Evolutionary conservation across 2,888 invertebrate genomes (phyloP), one percentile per base, ranked within the genome.

Genomic region (Scelioninae gen. 2): DNA sequence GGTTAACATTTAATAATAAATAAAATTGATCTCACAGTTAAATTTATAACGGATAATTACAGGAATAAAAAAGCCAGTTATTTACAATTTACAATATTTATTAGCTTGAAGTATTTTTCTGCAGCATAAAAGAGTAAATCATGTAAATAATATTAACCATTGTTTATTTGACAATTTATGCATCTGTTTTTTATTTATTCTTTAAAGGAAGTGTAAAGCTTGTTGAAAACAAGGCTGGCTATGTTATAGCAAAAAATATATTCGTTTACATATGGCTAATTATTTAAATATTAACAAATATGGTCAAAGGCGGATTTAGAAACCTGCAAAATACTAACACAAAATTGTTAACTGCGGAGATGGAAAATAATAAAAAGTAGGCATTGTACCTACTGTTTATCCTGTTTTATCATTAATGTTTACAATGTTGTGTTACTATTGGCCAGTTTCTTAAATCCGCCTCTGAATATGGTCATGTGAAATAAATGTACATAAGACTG

Each of bases 21-120:
- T 52, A 18, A 41, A 41, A n/a, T 41, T 41, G 55, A 55, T 55
- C 55, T 55, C 55, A 55, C 22, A 41, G 10, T n/a, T 19, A 5
- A 53, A 35, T 11, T 19, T 11, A 15, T 9, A 13, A 37, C 15
- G 15, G 25, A 11, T 57, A 31, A 57, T 31, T 57, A 52, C 31
- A 43, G 18, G 43, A 57, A 57, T 28, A 41, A 16, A 16, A 41
- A 57, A 28, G 45, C 46, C 58, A 45, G 28, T 55, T 28, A n/a
- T n/a, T n/a, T n/a, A n/a, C n/a, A n/a, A 28, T 57, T 57, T 58
- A 22, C 28, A 31, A 19, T 58, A 60, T 48, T 48, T 60, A 60
- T 48, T 19, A 45, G 31, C 2, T 45, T 46, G 22, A 25, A 35
- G n/a, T 18, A 9, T 43, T 57, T 31, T 45, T 45, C 19, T 25